Evolutionary conservation across 2,113 vertebrate genomes (phyloP), one percentile per base, ranked within the genome.

Genomic region (Cathartes aura): DNA sequence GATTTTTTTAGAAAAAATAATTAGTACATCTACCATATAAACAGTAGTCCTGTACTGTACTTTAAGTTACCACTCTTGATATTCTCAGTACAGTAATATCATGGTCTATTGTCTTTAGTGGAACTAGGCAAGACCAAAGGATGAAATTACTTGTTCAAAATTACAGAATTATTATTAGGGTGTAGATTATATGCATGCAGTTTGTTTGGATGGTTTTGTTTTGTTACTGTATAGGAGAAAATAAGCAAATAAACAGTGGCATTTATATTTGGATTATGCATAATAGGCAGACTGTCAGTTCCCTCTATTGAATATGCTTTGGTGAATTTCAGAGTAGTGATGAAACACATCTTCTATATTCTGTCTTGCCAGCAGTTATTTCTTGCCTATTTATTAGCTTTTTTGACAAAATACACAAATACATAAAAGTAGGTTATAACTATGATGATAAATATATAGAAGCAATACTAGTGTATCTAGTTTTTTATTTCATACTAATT

Each of bases 211-310:
- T 38, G 82, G 20, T 79, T 47, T 86, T 87, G 36, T 91, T 91
- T 91, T 92, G 52, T 94, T 95, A 93, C 87, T 92, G 53, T 87
- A 43, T 82, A 83, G 81, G 87, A 96, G 87, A 93, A 97, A 95
- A 96, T 55, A 72, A 84, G 85, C 42, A 95, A 58, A 59, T 18
- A 42, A 82, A 36, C 15, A 62, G 59, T 73, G 79, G 71, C 52
- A 42, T 82, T 75, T 19, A 18, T 43, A 26, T 81, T 71, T 96
- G 70, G n/a, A 50, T 93, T 89, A 50, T 76, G 24, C 17, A 59
- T 7, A 52, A 76, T 40, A 78, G 75, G n/a, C 79, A 94, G 79
- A 60, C 47, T 76, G 47, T 82, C 30, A 52, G 48, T 62, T 87
- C 21, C 23, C 20, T 75, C 67, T 60, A 4, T 24, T 80, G 29